Percentiles rank a stretch among this genome's conserved stretches.
Evolutionary conservation across 2,888 invertebrate genomes (phyloP).

Genomic region (Entomobrya proxima): DNA sequence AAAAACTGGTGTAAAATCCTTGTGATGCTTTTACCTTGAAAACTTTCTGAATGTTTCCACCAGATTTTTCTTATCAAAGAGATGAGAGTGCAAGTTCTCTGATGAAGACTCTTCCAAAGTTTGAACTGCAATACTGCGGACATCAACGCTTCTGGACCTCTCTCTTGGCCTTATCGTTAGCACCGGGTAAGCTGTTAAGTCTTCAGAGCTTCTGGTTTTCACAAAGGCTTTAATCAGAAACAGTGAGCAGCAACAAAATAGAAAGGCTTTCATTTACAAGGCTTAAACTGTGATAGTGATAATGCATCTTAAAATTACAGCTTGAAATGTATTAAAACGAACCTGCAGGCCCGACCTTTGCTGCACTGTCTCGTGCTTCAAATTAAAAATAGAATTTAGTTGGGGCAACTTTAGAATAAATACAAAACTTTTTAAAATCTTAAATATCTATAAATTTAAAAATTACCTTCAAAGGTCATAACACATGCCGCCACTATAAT

Average conservation of each 20-base stretch:
- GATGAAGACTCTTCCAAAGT: conserved; percentile 69
- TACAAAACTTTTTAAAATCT: too few species aligned
- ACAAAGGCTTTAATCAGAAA: conserved; percentile 45
- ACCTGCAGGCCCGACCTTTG: conserved; percentile 82
- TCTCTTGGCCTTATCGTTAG: conserved; percentile 45
- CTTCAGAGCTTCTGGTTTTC: conserved; percentile 52
- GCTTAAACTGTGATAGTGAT: too few species aligned
- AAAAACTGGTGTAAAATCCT: not conserved
- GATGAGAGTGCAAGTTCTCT: conserved; percentile 65
- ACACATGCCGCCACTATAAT: conserved; percentile 98
- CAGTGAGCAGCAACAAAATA: not conserved
- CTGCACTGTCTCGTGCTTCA: conserved; percentile 96
- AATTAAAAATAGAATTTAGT: too few species aligned
- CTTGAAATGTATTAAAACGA: not conserved
- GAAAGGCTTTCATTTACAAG: not conserved
- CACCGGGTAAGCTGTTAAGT: conserved; percentile 55
- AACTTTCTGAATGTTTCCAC: conserved; percentile 75
- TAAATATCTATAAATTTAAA: too few species aligned
- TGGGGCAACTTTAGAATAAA: too few species aligned
- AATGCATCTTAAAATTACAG: too few species aligned
- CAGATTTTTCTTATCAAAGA: conserved; percentile 74
- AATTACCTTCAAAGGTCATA: conserved; percentile 99
- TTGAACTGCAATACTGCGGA: conserved; percentile 73
- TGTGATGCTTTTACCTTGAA: conserved; percentile 67
- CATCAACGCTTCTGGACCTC: conserved; percentile 70